These are phyloP conservation scores for Paralvinella palmiformis DNA, from an alignment of 1,140 invertebrate genomes.

Conservation along the genomic window DNA sequence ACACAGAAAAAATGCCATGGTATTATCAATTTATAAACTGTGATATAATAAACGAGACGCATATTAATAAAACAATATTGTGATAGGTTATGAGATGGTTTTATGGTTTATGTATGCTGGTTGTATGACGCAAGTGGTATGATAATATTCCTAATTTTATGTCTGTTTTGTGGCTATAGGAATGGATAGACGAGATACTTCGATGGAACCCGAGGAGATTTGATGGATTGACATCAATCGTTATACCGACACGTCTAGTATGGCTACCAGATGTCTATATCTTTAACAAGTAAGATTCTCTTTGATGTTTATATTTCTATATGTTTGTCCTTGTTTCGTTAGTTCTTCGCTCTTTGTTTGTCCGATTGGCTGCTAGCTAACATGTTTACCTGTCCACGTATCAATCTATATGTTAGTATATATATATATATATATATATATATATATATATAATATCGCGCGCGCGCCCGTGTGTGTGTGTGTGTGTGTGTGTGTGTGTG, in stretches of 20 bases:
- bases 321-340: neutral
- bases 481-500: neutral
- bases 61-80: too few species aligned
- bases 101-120: too few species aligned
- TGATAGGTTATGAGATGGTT: too few species aligned
- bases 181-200: constrained; percentile 18
- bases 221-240: neutral
- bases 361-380: neutral
- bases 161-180: too few species aligned
- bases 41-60: too few species aligned
- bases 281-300: constrained; percentile 20
- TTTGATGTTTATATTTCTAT: neutral
- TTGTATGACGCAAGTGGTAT: too few species aligned
- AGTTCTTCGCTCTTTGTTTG: neutral
- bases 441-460: neutral
- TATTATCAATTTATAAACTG: too few species aligned
- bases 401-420: neutral
- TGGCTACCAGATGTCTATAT: constrained; percentile 21
- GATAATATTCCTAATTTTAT: too few species aligned
- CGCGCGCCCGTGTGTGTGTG: neutral
- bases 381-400: too few species aligned
- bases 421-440: constrained; percentile 2
- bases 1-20: too few species aligned
- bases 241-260: constrained; percentile 8
- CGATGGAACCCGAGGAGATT: constrained; percentile 14